Conservation (phyloP, 2,113 vertebrate genomes). For the Andinoacara biseriatus region DNA sequence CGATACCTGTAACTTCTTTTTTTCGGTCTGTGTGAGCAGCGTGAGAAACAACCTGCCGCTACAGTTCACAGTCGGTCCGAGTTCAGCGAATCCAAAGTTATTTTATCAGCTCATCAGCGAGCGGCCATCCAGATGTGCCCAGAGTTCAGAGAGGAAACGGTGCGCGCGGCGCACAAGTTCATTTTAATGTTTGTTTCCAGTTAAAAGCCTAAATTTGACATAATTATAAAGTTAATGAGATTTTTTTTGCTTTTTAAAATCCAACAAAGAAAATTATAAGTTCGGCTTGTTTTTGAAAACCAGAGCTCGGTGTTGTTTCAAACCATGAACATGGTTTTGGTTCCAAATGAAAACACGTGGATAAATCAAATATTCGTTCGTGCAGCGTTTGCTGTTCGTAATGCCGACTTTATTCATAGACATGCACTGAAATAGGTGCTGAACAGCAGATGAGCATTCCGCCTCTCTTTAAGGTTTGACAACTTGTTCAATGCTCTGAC, state of each 20-base stretch:
- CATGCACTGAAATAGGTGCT: not conserved
- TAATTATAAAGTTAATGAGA: not conserved
- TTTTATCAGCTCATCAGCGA: not conserved
- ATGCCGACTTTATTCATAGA: not conserved
- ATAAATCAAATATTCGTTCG: no score
- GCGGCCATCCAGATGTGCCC: conserved; percentile 1
- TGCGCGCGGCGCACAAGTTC: not conserved
- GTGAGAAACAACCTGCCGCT: not conserved
- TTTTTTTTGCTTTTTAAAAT: not conserved
- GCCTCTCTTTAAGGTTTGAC: not conserved
- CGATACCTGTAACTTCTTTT: not conserved
- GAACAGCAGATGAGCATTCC: not conserved
- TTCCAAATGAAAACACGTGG: not conserved
- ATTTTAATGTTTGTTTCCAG: not conserved
- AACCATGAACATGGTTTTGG: not conserved
- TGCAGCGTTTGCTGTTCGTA: not conserved
- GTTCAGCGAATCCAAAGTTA: not conserved
- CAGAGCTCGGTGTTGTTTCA: not conserved
- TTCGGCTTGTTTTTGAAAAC: no score
- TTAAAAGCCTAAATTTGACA: not conserved
- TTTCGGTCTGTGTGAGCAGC: not conserved
- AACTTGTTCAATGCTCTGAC: not conserved
- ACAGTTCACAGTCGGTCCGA: not conserved
- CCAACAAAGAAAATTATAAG: not conserved
- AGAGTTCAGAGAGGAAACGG: not conserved